Base-by-base conservation (phyloP, 2,113 vertebrate species). In the Scortum barcoo region DNA sequence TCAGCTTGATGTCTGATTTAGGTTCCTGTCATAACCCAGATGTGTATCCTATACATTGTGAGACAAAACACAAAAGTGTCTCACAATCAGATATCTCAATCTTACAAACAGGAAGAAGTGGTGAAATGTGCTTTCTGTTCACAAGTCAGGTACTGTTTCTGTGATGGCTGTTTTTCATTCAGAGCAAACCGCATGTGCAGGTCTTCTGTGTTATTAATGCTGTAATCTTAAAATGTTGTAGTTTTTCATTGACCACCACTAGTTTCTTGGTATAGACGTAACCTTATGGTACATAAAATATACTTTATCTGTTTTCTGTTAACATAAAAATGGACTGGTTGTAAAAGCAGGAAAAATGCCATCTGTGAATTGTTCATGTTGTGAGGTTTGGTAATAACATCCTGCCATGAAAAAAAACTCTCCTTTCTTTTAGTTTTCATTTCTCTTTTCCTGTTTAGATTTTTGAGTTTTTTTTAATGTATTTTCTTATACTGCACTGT, bases 41-140 rank as follows among this genome's bases (percentile, higher is more conserved):
- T 38, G 28, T 24, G 33, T 76, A 11, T 1, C 16, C 7, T 10
- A 24, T 28, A n/a, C n/a, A n/a, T n/a, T n/a, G n/a, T n/a, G 4
- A 56, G 1, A 2, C 0, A 26, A 30, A 71, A 46, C 2, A 24
- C 28, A 66, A 30, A 30, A 6, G 2, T 13, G 3, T 63, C 1
- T 46, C 3, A 2, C 9, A 11, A 67, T 79, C 56, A 72, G 42
- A 46, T 26, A 19, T 50, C 0, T 30, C 19, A 8, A 78, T 78
- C 22, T 80, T 60, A 57, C 3, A 68, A 11, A 75, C 54, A 87
- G 81, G 81, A 87, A 61, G 48, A 78, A 11, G 72, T 81, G 38
- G 30, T 66, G 65, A 81, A 85, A 72, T 60, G 30, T 6, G 10
- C 40, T 36, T 4, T 44, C 3, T 30, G 33, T 67, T 66, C 67